Percentiles rank a stretch among this genome's conserved stretches.
Conservation (phyloP, 1,140 invertebrate species). For the Holcopasites calliopsidis region DNA sequence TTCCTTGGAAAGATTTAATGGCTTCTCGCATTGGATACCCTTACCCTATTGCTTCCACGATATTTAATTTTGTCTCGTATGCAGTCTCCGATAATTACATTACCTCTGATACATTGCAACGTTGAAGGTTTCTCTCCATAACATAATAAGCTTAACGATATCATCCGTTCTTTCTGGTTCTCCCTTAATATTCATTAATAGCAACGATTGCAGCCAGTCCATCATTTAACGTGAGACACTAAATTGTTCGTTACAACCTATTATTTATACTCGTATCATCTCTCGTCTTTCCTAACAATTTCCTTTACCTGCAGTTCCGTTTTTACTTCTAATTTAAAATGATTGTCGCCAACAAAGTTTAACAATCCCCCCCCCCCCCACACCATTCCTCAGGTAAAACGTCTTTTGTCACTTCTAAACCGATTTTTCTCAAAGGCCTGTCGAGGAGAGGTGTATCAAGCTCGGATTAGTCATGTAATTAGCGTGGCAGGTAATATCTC, state of each 20-base stretch:
- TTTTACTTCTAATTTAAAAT: no score
- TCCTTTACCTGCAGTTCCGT: no score
- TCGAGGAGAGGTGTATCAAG: not conserved
- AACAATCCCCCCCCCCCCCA: no score
- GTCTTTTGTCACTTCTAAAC: not conserved
- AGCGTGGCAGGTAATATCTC: slow-evolving; percentile 12
- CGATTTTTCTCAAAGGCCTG: not conserved
- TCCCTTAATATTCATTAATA: slow-evolving; percentile 16
- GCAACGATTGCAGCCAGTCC: not conserved
- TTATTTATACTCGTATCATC: not conserved
- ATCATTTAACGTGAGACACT: no score
- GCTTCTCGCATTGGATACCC: no score
- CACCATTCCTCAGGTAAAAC: no score
- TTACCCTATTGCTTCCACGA: no score
- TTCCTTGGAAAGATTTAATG: no score
- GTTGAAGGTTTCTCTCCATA: not conserved
- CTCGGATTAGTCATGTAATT: slow-evolving; percentile 22
- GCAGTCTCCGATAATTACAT: not conserved
- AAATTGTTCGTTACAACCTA: not conserved
- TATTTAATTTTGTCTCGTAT: not conserved
- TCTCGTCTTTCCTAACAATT: no score
- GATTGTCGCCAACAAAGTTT: no score
- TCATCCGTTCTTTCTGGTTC: not conserved
- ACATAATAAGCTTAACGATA: not conserved
- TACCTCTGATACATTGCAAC: not conserved